Evolutionary conservation across 1,140 invertebrate genomes (phyloP).

Genomic region (Pteromalus puparum): DNA sequence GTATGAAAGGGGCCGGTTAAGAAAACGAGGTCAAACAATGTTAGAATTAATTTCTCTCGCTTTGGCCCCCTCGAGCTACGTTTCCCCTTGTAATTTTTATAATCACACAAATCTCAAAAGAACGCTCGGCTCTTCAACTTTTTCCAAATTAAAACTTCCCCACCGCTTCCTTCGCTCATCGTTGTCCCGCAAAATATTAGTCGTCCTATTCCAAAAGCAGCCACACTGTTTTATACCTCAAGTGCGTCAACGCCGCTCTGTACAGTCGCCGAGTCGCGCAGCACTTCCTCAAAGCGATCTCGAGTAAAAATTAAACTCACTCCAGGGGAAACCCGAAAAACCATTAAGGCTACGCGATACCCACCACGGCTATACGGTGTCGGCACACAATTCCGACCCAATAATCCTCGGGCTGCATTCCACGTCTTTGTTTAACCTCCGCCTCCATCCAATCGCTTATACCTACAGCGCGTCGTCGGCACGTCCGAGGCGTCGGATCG

Average conservation of each 20-base stretch:
- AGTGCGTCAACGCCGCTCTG: background rate
- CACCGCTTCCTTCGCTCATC: too few relatives aligned
- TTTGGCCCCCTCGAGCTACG: too few relatives aligned
- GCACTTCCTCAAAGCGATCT: background rate
- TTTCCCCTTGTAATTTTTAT: background rate
- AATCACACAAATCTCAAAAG: background rate
- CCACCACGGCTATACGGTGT: too few relatives aligned
- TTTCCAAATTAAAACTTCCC: too few relatives aligned
- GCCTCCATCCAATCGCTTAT: background rate
- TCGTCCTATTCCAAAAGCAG: background rate
- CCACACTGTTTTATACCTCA: background rate
- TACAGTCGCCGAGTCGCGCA: background rate
- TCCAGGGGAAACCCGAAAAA: background rate
- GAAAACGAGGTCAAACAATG: too few relatives aligned
- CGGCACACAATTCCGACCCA: background rate
- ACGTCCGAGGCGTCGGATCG: constrained; percentile 5
- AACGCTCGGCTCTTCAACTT: background rate
- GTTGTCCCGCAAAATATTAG: too few relatives aligned
- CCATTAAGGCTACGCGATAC: background rate
- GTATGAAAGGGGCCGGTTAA: background rate
- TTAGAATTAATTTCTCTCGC: too few relatives aligned
- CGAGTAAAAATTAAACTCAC: background rate
- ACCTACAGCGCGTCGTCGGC: background rate
- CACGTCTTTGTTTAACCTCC: constrained; percentile 11
- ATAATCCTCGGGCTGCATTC: background rate